Evolutionary conservation across 2,888 invertebrate species (phyloP), one percentile per base, ranked within the genome.

Genomic region (Agrilus mali): DNA sequence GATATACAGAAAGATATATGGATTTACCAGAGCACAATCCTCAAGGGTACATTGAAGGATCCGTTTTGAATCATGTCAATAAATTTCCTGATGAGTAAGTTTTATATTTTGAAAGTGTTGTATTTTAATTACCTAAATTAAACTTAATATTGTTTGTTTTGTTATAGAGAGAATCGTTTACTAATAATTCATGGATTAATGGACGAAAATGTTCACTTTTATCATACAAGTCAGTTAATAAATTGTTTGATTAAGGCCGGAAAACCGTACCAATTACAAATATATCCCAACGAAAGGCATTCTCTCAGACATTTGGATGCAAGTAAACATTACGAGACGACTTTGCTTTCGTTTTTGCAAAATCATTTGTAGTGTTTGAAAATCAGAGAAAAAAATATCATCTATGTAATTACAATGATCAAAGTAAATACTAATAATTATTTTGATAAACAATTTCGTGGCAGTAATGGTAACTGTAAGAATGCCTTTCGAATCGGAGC

Each of bases 201-300:
- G 44, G 98, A 98, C 65, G 98, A 98, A 68, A 99, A 98, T 64
- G 98, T 98, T 1, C 98, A 99, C 66, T 97, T 98, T 67, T 83
- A 85, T 54, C 98, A 98, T 68, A 94, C 95, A 12, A 89, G 88
- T 56, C 83, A 87, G 53, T 71, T 99, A 47, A 82, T 98, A 17
- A 86, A 88, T 50, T 85, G 86, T 44, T 75, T 98, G 47, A 82
- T 96, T 43, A 81, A 86, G 53, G 83, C 86, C n/a, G 94, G 95
- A 49, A 98, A 98, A 67, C 97, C 97, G 1, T 95, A 97, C 64
- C 81, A 92, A 55, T 68, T 93, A 47, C 86, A 96, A 78, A 78
- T 98, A 15, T 98, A 96, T 64, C 97, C 98, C 0, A 87, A 87
- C 50, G 98, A 98, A 65, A 75, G 98, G 50, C 98, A 98, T 65